phyloP scores from a whole-genome alignment of 2,113 vertebrate genomes.

The Tapirus terrestris region DNA sequence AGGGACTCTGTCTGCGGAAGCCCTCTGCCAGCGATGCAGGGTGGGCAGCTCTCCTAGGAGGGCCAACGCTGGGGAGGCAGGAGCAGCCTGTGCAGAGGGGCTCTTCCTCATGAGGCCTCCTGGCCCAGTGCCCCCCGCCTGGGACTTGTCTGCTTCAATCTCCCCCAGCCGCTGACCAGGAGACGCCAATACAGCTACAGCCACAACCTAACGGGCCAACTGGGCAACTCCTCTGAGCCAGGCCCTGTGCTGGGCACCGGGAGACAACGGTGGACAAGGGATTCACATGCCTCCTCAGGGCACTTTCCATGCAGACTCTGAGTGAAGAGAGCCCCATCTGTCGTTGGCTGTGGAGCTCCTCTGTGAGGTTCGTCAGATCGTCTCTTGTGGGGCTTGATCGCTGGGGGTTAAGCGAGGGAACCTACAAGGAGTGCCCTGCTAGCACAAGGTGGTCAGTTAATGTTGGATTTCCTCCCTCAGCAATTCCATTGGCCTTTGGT shows the following conservation, averaged over 20 bases:
- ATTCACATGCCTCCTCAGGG: background rate
- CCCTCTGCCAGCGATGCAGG: background rate
- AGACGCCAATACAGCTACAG: background rate
- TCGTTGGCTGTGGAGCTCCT: background rate
- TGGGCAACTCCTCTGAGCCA: background rate
- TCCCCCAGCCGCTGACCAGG: background rate
- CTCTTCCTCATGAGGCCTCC: background rate
- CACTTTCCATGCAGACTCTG: background rate
- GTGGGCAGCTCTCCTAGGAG: background rate
- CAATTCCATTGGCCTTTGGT: background rate
- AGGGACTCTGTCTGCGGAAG: slow-evolving; percentile 12
- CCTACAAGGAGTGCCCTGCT: background rate
- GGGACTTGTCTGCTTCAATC: background rate
- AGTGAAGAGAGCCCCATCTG: background rate
- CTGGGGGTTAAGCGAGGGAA: background rate
- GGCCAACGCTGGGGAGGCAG: background rate
- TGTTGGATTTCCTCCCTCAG: background rate
- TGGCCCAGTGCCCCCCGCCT: background rate
- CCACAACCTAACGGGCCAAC: background rate
- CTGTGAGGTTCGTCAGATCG: background rate
- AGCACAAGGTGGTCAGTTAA: background rate
- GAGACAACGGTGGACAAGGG: background rate
- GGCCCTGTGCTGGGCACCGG: background rate
- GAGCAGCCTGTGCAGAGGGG: background rate
- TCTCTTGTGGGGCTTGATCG: background rate